A percentile compares a stretch with the other conserved stretches of the same genome.
phyloP scores from a whole-genome alignment of 2,888 invertebrate species.

The Hyposoter didymator region DNA sequence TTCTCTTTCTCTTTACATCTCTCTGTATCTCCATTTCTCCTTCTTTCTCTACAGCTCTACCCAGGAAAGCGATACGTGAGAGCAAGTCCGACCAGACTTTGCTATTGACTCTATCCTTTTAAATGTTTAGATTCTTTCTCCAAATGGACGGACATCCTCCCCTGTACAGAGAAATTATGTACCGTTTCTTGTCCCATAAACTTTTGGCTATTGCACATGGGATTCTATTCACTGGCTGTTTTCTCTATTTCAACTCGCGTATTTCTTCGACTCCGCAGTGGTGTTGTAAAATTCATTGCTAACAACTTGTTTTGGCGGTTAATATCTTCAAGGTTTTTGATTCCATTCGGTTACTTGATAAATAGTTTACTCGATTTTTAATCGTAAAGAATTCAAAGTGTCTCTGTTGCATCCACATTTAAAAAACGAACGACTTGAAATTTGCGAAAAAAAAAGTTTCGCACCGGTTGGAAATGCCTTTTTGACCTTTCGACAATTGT shows the following conservation, averaged over 20 bases:
- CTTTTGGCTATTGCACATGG: slow-evolving; percentile 1
- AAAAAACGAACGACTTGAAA: neutral
- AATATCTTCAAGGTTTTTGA: neutral
- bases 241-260: neutral
- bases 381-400: neutral
- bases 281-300: neutral
- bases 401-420: neutral
- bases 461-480: neutral
- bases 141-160: neutral
- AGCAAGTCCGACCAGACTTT: slow-evolving; percentile 13
- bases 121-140: slow-evolving; percentile 27
- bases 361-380: neutral
- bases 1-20: slow-evolving; percentile 2
- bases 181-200: neutral
- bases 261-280: neutral
- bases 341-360: neutral
- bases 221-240: neutral
- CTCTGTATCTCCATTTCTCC: neutral
- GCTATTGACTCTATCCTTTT: slow-evolving; percentile 8
- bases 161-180: neutral
- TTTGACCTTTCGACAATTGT: slow-evolving; percentile 32
- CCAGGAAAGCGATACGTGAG: slow-evolving; percentile 8
- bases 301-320: neutral
- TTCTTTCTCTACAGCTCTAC: neutral
- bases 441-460: neutral